These are phyloP conservation scores for Spinus pinus DNA, from an alignment of 2,797 vertebrate species.

Conservation along the genomic window DNA sequence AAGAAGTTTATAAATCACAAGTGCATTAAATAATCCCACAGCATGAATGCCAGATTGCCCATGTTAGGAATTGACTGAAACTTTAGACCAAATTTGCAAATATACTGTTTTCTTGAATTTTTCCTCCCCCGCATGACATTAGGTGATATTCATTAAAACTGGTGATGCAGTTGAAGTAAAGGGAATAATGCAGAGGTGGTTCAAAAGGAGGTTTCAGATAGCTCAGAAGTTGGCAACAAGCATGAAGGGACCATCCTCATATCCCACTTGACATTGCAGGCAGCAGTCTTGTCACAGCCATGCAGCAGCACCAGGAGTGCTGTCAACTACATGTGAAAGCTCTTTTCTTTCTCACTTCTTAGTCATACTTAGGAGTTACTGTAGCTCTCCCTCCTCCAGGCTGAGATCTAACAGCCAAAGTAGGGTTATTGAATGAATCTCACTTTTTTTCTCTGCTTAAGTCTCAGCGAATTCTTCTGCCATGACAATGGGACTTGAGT, in stretches of 20 bases:
- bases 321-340: background rate
- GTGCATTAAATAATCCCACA: background rate
- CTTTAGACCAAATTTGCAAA: background rate
- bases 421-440: background rate
- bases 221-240: background rate
- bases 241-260: accelerated
- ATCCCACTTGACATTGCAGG: background rate
- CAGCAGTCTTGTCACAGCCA: background rate
- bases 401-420: slow-evolving; percentile 1
- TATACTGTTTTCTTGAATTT: background rate
- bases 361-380: background rate
- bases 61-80: background rate
- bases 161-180: background rate
- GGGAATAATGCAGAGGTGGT: background rate
- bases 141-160: background rate
- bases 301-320: background rate
- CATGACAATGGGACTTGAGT: background rate
- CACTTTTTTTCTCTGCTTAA: background rate
- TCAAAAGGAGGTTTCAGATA: background rate
- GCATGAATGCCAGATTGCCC: background rate
- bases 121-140: background rate
- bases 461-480: background rate
- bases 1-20: background rate
- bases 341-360: background rate
- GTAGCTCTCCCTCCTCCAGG: background rate